Percentiles rank a stretch among this genome's conserved stretches.
phyloP scores from a whole-genome alignment of 2,113 vertebrate genomes.

The Dasyornis broadbenti region DNA sequence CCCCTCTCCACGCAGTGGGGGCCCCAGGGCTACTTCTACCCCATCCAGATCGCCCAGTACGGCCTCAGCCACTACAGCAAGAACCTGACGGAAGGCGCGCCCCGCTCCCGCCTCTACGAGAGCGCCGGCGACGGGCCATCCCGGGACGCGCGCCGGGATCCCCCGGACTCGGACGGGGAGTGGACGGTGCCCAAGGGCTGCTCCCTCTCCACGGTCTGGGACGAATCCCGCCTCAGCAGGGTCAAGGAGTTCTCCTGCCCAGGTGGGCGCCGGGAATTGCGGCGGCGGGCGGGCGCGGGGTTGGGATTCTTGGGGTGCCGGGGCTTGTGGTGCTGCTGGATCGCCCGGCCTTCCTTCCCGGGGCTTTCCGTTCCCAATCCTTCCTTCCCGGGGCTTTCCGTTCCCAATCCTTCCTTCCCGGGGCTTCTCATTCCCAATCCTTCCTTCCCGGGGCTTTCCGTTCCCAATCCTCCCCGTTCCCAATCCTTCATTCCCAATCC shows the following conservation, averaged over 20 bases:
- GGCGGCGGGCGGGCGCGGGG: fast-evolving
- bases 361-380: too few species aligned
- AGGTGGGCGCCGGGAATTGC: conserved; percentile 70
- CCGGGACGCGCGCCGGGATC: too few species aligned
- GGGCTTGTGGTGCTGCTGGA: too few species aligned
- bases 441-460: too few species aligned
- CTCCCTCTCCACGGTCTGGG: conserved; percentile 75
- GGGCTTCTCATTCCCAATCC: too few species aligned
- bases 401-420: too few species aligned
- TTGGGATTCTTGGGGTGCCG: background rate
- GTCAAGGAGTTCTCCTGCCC: conserved; percentile 88
- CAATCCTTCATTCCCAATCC: too few species aligned
- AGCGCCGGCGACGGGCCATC: too few species aligned
- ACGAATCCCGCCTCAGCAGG: conserved; percentile 76
- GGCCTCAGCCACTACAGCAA: conserved; percentile 99
- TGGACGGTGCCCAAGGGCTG: conserved; percentile 89
- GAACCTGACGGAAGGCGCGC: conserved; percentile 91
- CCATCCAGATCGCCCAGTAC: conserved; percentile 98
- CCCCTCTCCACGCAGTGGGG: conserved; percentile 98
- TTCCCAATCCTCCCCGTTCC: too few species aligned
- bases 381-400: too few species aligned
- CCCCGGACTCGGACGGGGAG: conserved; percentile 46
- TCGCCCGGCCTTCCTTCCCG: too few species aligned
- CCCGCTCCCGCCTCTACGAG: too few species aligned
- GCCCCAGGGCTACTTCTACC: conserved; percentile 98